phyloP scores from a whole-genome alignment of 2,113 vertebrate species.

The Cavia aperea region DNA sequence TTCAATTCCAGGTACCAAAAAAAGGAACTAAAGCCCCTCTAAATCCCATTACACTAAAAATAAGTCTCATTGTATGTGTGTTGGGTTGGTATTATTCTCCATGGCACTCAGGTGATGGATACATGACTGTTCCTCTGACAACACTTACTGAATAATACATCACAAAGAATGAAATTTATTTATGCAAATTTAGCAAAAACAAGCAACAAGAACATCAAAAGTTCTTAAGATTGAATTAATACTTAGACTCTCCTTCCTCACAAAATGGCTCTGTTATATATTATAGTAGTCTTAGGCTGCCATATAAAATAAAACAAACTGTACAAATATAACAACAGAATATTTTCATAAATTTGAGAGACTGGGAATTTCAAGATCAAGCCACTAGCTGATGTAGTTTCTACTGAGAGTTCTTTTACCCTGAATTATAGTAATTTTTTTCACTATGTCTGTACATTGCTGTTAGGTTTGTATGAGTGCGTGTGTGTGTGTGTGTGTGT shows the following conservation, averaged over 20 bases:
- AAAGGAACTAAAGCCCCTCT: not conserved
- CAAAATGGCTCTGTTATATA: not conserved
- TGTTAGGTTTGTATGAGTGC: not conserved
- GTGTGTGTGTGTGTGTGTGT: not conserved
- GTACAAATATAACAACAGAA: not conserved
- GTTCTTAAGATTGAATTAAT: not conserved
- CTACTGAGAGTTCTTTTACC: not conserved
- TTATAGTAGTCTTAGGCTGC: not conserved
- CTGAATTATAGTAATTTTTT: not conserved
- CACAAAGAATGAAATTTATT: not conserved
- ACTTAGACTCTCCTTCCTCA: fast-evolving
- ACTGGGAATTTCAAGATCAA: not conserved
- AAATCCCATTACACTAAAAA: not conserved
- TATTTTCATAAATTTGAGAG: not conserved
- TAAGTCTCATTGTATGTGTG: not conserved
- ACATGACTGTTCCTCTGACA: not conserved
- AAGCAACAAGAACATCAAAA: not conserved
- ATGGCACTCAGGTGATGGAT: not conserved
- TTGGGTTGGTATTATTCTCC: not conserved
- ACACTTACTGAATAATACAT: not conserved
- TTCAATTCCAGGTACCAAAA: no score
- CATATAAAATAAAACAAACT: not conserved
- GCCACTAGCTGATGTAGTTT: not conserved
- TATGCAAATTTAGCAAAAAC: not conserved
- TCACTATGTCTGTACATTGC: not conserved